Evolutionary conservation across 92 coral and sea anemone species (phyloP).

Genomic region (Hydrozoanthus gracilis): DNA sequence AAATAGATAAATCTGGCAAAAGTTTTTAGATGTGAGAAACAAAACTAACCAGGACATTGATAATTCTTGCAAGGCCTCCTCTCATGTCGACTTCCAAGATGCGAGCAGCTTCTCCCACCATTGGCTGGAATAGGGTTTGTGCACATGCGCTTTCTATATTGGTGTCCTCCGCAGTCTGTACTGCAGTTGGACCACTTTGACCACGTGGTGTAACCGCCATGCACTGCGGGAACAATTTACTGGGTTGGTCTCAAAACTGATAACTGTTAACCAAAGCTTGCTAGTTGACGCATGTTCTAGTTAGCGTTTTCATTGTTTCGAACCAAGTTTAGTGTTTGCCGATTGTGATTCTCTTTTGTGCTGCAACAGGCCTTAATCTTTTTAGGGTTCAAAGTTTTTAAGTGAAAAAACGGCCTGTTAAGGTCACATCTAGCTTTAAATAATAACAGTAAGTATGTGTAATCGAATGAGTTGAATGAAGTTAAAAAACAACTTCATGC

Average conservation of each 20-base stretch:
- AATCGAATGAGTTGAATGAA: no score
- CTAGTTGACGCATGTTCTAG: not conserved
- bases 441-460: no score
- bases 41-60: not conserved
- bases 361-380: no score
- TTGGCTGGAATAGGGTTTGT: not conserved
- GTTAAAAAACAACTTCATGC: no score
- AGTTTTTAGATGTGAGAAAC: not conserved
- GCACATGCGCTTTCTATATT: not conserved
- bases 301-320: not conserved
- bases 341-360: no score
- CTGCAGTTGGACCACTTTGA: not conserved
- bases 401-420: no score
- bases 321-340: no score
- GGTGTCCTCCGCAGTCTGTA: not conserved
- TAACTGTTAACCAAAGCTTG: no score
- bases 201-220: conserved; percentile 2
- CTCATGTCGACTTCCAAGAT: not conserved
- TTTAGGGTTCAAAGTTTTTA: no score
- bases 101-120: conserved; percentile 3
- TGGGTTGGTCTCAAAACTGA: not conserved
- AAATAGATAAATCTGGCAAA: not conserved
- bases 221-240: not conserved
- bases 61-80: not conserved
- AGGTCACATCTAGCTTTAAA: no score